Base-by-base conservation (phyloP, 2,113 vertebrate genomes). In the Salminus brasiliensis region DNA sequence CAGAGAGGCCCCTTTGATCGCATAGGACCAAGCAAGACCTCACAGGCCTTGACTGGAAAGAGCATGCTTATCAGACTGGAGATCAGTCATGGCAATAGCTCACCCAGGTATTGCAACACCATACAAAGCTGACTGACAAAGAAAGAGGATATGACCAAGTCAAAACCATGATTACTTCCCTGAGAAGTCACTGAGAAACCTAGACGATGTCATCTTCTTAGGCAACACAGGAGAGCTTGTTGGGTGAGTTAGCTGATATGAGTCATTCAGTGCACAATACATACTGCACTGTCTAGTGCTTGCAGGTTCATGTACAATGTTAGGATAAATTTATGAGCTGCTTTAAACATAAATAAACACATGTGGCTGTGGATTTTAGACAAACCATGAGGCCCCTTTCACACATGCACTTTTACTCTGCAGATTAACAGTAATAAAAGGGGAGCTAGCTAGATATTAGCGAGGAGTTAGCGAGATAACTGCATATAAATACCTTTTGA, bases 11-110 rank as follows among this genome's bases (percentile, higher is more conserved):
- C 55, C 5, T 27, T 10, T 27, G 23, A 9, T 27, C 12, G 7
- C 53, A 57, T 15, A 36, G 7, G 47, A 32, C 70, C 53, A 27
- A n/a, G 25, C 72, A 55, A 69, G 67, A 76, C 47, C 76, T 67
- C 68, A 74, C 79, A 81, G 49, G 78, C 66, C 68, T 25, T 27
- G 11, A 62, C 55, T 76, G 59, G 72, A 73, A 62, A 79, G 30
- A 25, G 21, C 72, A 52, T 10, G 49, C 43, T 69, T 69, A 74
- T 85, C 76, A 70, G 67, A 76, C 41, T 15, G 3, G 27, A 81
- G 63, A 87, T 86, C 80, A 52, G 9, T 45, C 77, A 75, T 15
- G 39, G 53, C 13, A 63, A 81, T 76, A 82, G 39, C n/a, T 0
- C 30, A 52, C 63, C 62, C 75, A 77, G 77, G 63, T 81, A 72